These are phyloP conservation scores for Phaonia tiefii DNA, from an alignment of 2,888 invertebrate genomes.

Conservation along the genomic window DNA sequence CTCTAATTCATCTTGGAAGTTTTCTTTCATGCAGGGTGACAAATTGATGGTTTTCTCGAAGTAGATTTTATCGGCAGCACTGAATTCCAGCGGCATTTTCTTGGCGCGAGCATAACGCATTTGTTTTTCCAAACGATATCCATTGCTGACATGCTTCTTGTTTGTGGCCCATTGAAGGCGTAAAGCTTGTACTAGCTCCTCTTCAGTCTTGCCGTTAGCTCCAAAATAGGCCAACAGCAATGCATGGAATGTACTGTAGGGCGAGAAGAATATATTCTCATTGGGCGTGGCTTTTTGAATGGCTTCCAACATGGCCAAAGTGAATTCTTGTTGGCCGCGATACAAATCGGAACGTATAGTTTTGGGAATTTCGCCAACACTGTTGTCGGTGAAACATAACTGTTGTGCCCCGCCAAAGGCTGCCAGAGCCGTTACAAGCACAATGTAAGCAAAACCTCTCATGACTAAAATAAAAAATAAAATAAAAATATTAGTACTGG, in stretches of 20 bases:
- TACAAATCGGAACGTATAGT: slow-evolving; percentile 79
- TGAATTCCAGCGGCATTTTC: slow-evolving; percentile 86
- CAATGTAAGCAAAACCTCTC: slow-evolving; percentile 40
- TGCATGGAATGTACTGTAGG: slow-evolving; percentile 92
- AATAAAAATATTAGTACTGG: slow-evolving; percentile 3
- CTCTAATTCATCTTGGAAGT: slow-evolving; percentile 85
- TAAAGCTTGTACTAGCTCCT: slow-evolving; percentile 73
- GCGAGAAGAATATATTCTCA: slow-evolving; percentile 93
- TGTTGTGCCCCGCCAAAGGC: slow-evolving; percentile 52
- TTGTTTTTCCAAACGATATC: slow-evolving; percentile 87
- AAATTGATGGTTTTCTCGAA: slow-evolving; percentile 80
- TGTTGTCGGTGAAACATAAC: slow-evolving; percentile 59
- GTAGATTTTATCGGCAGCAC: slow-evolving; percentile 89
- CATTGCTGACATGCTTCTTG: slow-evolving; percentile 87
- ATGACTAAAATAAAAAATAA: slow-evolving; percentile 48
- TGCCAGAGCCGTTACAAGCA: slow-evolving; percentile 43
- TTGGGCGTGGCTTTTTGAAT: slow-evolving; percentile 85
- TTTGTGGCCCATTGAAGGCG: slow-evolving; percentile 80
- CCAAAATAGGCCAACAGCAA: slow-evolving; percentile 90
- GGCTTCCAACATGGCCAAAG: slow-evolving; percentile 86
- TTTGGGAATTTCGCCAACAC: slow-evolving; percentile 57
- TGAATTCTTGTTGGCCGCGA: slow-evolving; percentile 85
- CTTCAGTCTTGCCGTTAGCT: slow-evolving; percentile 86
- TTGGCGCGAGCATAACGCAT: slow-evolving; percentile 81
- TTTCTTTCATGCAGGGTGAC: slow-evolving; percentile 85